phyloP scores from a whole-genome alignment of 2,797 vertebrate genomes.

The Gymnothorax javanicus region DNA sequence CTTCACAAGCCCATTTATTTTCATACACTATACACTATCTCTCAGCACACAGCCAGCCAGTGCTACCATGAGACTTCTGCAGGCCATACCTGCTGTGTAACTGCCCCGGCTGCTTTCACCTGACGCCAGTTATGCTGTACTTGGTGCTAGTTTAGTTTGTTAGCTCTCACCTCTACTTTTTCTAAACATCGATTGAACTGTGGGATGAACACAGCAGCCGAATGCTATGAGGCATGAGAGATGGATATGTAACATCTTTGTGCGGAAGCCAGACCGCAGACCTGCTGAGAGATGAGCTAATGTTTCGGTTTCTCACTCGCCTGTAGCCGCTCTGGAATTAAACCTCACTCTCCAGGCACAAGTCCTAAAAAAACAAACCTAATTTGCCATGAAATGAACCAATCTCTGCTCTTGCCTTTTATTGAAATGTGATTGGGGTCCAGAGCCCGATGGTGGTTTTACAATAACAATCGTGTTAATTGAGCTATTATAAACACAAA shows the following conservation, averaged over 20 bases:
- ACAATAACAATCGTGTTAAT: slow-evolving; percentile 30
- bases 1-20: neutral
- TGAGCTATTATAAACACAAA: slow-evolving; percentile 28
- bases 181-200: neutral
- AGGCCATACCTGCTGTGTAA: neutral
- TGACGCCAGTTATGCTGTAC: neutral
- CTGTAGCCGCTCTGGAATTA: slow-evolving; percentile 15
- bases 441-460: slow-evolving; percentile 9
- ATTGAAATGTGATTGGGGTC: neutral
- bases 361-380: slow-evolving; percentile 28
- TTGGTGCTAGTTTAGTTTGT: neutral
- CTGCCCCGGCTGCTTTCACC: neutral
- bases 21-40: slow-evolving; percentile 7
- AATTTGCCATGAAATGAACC: slow-evolving; percentile 37
- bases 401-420: slow-evolving; percentile 5
- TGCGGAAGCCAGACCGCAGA: neutral
- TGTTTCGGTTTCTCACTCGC: neutral
- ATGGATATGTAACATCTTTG: neutral
- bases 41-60: neutral
- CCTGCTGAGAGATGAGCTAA: neutral
- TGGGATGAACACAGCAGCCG: neutral
- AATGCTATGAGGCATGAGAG: neutral
- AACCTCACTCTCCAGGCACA: neutral
- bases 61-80: neutral
- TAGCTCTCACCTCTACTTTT: neutral